Base-by-base conservation (phyloP, 2,113 vertebrate species). In the Canis aureus region DNA sequence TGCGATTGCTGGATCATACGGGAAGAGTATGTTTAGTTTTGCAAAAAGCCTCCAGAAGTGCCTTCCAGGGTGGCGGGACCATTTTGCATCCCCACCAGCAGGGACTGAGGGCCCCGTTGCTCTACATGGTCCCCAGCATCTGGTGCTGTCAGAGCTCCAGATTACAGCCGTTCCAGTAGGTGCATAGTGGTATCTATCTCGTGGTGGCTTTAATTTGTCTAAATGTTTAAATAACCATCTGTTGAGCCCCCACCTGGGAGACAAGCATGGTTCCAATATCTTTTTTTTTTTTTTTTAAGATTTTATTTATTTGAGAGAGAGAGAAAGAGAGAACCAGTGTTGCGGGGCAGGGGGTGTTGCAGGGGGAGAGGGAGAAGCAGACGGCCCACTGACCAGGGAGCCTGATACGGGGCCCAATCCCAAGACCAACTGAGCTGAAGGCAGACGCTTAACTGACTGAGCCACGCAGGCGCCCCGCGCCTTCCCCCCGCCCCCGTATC, bases 91-190 rank as follows among this genome's bases (percentile, higher is more conserved):
- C 66, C 69, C 55, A 15, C n/a, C 9, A 8, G 81, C 80, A 17
- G 8, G 5, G 35, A 73, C 15, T 2, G 43, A 38, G 35, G 17
- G 20, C 20, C 19, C 49, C 22, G 11, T 27, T 11, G 38, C n/a
- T 7, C 55, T n/a, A 4, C 5, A 2, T 11, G 62, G 55, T 80
- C 2, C 0, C 27, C 20, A 12, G 71, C 55, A 6, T 23, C 25
- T 57, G 80, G 11, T 43, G 82, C 11, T 43, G 57, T 62, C 76
- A 2, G 16, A 20, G 88, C 16, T 27, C 49, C 2, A 8, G 88
- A 67, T 53, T 23, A 25, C 0, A 20, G 88, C 43, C 19, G 3
- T 82, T 60, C 27, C 53, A 0, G 8, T 7, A 71, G 64, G 57
- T 32, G 66, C 32, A 19, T 2, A 19, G 57, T 1, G 32, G 20